phyloP scores from a whole-genome alignment of 2,113 vertebrate species.

The Nothoprocta pentlandii region DNA sequence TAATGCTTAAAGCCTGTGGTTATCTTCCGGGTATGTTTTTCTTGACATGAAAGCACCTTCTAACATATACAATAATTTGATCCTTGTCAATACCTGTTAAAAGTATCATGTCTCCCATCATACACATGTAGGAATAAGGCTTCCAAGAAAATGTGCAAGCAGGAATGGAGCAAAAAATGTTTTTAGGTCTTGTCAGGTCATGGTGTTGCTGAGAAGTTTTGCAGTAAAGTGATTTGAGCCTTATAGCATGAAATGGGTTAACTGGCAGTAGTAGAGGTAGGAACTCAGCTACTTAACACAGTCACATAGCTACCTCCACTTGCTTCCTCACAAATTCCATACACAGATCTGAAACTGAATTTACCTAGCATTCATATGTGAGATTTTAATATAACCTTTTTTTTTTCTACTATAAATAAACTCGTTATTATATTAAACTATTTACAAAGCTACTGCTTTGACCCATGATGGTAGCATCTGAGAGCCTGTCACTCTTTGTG shows the following conservation, averaged over 20 bases:
- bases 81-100: fast-evolving
- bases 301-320: background rate
- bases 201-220: background rate
- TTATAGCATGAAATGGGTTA: background rate
- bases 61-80: background rate
- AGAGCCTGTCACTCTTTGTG: background rate
- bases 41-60: background rate
- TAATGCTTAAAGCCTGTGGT: background rate
- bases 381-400: background rate
- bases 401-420: background rate
- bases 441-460: background rate
- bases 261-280: background rate
- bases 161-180: background rate
- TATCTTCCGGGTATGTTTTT: background rate
- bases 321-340: background rate
- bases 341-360: background rate
- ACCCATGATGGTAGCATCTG: background rate
- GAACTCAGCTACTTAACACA: background rate
- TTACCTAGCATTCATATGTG: fast-evolving
- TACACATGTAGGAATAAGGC: background rate
- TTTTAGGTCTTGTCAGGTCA: background rate
- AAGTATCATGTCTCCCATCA: background rate
- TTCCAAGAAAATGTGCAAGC: background rate
- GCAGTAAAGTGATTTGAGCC: background rate
- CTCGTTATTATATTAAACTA: background rate